These are phyloP conservation scores for Brenthis hecate DNA, from an alignment of 2,888 invertebrate genomes.

Conservation along the genomic window DNA sequence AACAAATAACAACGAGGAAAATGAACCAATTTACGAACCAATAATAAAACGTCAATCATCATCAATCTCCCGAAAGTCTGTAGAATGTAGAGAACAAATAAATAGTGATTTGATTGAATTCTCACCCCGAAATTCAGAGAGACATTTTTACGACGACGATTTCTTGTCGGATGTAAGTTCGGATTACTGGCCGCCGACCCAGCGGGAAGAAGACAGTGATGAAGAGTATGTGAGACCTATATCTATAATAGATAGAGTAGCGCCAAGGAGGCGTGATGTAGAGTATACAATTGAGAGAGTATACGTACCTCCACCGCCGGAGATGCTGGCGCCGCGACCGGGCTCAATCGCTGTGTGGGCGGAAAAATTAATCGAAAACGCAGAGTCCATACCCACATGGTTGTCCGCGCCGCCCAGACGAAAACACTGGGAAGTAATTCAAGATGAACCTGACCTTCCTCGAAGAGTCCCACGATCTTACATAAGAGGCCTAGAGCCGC, in stretches of 20 bases:
- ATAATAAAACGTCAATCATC: constrained; percentile 54
- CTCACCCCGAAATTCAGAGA: constrained; percentile 56
- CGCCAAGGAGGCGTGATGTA: constrained; percentile 58
- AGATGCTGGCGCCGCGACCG: constrained; percentile 68
- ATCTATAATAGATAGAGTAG: constrained; percentile 69
- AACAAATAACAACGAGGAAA: constrained; percentile 41
- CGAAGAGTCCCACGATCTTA: constrained; percentile 72
- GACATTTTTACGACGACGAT: constrained; percentile 55
- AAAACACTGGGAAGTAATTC: constrained; percentile 61
- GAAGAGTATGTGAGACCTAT: constrained; percentile 66
- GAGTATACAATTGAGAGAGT: constrained; percentile 68
- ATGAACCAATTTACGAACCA: constrained; percentile 59
- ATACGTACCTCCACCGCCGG: constrained; percentile 76
- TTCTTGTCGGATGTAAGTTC: constrained; percentile 58
- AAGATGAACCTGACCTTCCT: constrained; percentile 70
- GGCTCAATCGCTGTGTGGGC: constrained; percentile 72
- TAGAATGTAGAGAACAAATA: constrained; percentile 42
- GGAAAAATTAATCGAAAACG: constrained; percentile 79
- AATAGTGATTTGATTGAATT: constrained; percentile 71
- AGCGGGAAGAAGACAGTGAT: constrained; percentile 57
- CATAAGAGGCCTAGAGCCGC: constrained; percentile 87
- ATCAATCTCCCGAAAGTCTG: constrained; percentile 43
- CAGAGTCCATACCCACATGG: constrained; percentile 79
- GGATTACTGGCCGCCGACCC: constrained; percentile 57
- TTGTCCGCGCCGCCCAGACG: constrained; percentile 74